phyloP scores from a whole-genome alignment of 1,140 invertebrate species.

The Ladona fulva region DNA sequence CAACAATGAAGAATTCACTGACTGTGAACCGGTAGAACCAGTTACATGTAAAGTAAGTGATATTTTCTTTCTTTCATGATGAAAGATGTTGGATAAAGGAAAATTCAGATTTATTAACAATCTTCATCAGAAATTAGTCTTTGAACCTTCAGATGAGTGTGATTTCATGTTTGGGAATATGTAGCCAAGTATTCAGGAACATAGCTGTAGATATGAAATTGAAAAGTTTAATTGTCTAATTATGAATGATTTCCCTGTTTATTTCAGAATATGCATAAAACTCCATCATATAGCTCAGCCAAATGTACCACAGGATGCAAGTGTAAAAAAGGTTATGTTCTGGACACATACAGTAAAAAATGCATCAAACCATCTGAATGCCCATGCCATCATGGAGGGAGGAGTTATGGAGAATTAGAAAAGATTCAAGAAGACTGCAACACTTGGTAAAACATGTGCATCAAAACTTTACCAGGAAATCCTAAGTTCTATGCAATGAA shows the following conservation, averaged over 20 bases:
- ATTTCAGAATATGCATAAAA: constrained; percentile 61
- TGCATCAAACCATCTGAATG: constrained; percentile 64
- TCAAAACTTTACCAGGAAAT: neutral
- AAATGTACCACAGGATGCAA: constrained; percentile 67
- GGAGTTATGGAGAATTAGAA: constrained; percentile 67
- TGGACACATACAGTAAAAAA: constrained; percentile 51
- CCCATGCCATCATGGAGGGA: constrained; percentile 80
- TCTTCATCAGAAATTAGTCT: too few species aligned
- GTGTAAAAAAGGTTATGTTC: constrained; percentile 64
- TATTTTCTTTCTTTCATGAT: too few species aligned
- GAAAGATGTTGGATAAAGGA: too few species aligned
- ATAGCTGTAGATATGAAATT: too few species aligned
- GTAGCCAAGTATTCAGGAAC: too few species aligned
- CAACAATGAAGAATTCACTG: constrained; percentile 57
- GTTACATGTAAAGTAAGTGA: constrained; percentile 62
- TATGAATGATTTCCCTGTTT: constrained; percentile 22
- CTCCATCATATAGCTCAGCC: constrained; percentile 33
- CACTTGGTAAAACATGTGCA: constrained; percentile 53
- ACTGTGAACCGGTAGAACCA: constrained; percentile 61
- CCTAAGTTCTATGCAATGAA: neutral
- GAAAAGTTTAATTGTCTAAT: constrained; percentile 16
- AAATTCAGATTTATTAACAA: too few species aligned
- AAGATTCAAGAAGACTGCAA: constrained; percentile 73
- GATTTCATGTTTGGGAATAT: too few species aligned
- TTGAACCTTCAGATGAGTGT: too few species aligned